Evolutionary conservation across 2,888 invertebrate species (phyloP).

Genomic region (Aplocera efformata): DNA sequence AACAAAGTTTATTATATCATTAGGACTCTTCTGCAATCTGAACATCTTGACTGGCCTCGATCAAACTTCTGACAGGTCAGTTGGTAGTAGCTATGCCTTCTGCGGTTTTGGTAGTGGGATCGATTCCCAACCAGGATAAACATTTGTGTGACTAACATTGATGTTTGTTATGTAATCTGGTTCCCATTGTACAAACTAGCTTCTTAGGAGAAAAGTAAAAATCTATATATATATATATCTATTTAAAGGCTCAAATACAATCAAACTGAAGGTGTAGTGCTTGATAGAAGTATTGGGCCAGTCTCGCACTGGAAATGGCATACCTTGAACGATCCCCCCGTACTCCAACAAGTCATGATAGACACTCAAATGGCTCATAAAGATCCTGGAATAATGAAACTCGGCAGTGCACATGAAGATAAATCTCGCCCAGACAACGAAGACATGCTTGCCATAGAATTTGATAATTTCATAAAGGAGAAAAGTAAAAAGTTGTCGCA

Average conservation of each 20-base stretch:
- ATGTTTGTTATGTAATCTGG: too few species aligned
- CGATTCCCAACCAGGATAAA: too few species aligned
- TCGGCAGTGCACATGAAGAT: conserved; percentile 38
- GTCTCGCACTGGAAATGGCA: conserved; percentile 74
- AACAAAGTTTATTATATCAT: too few species aligned
- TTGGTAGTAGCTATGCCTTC: too few species aligned
- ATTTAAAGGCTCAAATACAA: conserved; percentile 65
- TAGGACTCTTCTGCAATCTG: too few species aligned
- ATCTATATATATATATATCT: too few species aligned
- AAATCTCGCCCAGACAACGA: conserved; percentile 51
- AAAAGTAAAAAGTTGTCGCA: conserved; percentile 62
- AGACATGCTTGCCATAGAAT: conserved; percentile 70
- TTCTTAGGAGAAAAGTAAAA: too few species aligned
- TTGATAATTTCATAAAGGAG: conserved; percentile 68
- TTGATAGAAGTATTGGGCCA: conserved; percentile 63
- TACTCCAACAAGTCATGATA: conserved; percentile 70
- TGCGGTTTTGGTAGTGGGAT: too few species aligned
- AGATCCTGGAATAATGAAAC: conserved; percentile 56
- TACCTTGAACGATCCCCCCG: conserved; percentile 67
- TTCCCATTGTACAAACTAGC: too few species aligned
- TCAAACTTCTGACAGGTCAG: too few species aligned
- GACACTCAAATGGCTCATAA: conserved; percentile 65
- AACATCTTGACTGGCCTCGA: too few species aligned
- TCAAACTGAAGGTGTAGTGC: conserved; percentile 70
- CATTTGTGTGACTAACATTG: too few species aligned